Base-by-base conservation (phyloP, 2,113 vertebrate genomes). In the Scytalopus superciliaris region DNA sequence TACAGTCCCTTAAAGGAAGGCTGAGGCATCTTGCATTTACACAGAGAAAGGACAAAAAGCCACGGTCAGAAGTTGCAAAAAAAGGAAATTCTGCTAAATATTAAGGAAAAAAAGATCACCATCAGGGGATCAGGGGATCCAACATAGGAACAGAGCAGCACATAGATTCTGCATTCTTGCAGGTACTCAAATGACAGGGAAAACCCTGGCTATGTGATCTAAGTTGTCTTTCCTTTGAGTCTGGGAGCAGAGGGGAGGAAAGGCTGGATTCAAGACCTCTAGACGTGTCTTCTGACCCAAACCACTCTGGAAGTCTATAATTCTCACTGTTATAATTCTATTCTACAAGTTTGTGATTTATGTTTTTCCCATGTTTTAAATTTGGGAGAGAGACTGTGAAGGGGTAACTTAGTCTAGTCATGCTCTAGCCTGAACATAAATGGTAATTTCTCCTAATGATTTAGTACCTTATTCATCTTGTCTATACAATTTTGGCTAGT, bases 21-120 rank as follows among this genome's bases (percentile, higher is more conserved):
- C 5, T 67, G 13, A 21, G n/a, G 1, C 0, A 1, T 25, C 30
- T 45, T 68, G 7, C 2, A 83, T 13, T 30, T 5, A 2, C 9
- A 69, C 3, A 60, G 49, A 72, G 12, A 62, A 66, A 83, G 25
- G 27, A 67, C 0, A 9, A 87, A 84, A 74, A 50, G 0, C 4
- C 2, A 33, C 14, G 2, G 14, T 60, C 14, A n/a, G 3, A 44
- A 49, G 24, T 10, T 47, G 3, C 6, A 53, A 42, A 78, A 78
- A 75, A 45, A 39, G 10, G 16, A 57, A 82, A 82, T 67, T 49
- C 25, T 83, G 33, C 16, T 76, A 69, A 84, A 52, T 73, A 73
- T 25, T 45, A 37, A 33, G 23, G 57, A 75, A 80, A 80, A 47
- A 19, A 42, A 62, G 3, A 22, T 42, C 33, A 30, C 3, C 14